Base-by-base conservation (phyloP, 2,888 invertebrate genomes). In the Nycteola revayana region DNA sequence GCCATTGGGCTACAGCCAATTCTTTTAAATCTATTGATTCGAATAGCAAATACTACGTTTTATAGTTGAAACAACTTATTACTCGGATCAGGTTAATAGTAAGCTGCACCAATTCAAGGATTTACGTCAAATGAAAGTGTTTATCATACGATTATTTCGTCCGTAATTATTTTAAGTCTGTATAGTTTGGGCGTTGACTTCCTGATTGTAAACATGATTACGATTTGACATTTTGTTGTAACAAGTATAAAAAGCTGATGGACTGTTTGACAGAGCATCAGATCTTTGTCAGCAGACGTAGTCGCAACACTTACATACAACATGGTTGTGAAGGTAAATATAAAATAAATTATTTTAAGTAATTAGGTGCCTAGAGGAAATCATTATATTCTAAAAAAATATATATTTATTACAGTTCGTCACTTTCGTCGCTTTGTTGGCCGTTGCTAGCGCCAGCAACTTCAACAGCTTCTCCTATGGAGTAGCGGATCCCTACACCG, bases 401-500 rank as follows among this genome's bases (percentile, higher is more conserved):
- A 17, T n/a, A n/a, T n/a, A n/a, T n/a, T n/a, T n/a, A 3, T 56
- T 60, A n/a, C 51, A 80, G 80, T 79, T 77, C 73, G 74, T 77
- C 56, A 55, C 60, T 46, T 36, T 79, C 44, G 48, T 75, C 35
- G 71, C 75, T 49, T 50, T 75, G 26, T 63, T 65, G 52, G 75
- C 73, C 26, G 56, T 52, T 36, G 74, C 65, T 18, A 53, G 62
- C 38, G 71, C 72, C 32, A 54, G 62, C 23, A 74, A 75, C 43
- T 37, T 64, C 32, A 73, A 86, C 60, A 76, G 80, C 57, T 90
- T 84, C 74, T 75, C 85, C 0, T 90, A 90, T 58, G 83, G 82
- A 32, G 83, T 90, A 22, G 83, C 90, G 31, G 90, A 90, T 51
- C 76, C 81, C 39, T 64, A 78, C 60, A 89, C 90, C 26, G 90